Percentiles rank a stretch among this genome's conserved stretches.
These are phyloP conservation scores for zebrafish (Danio rerio) DNA, from an alignment of 2,113 vertebrate genomes.

Conservation along the genomic window DNA sequence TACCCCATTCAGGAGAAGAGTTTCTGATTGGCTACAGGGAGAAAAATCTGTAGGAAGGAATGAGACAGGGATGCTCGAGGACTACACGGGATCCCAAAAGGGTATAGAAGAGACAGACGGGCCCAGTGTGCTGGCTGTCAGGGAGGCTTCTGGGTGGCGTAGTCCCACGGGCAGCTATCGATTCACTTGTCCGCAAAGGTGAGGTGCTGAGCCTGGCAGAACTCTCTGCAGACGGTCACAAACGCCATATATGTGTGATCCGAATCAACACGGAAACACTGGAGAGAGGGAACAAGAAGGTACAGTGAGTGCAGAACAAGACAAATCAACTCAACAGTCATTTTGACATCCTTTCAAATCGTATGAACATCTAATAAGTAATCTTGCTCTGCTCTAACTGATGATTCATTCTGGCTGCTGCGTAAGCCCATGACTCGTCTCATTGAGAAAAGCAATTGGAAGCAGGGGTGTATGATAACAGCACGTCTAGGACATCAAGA, in stretches of 20 bases:
- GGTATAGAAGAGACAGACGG: conserved; percentile 63
- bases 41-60: conserved; percentile 72
- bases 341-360: background rate
- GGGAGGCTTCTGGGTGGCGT: conserved; percentile 81
- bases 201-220: conserved; percentile 99
- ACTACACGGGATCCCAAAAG: conserved; percentile 76
- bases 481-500: background rate
- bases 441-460: conserved; percentile 21
- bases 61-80: conserved; percentile 64
- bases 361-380: background rate
- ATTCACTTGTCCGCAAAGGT: conserved; percentile 95
- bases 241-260: conserved; percentile 99
- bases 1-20: conserved; percentile 87
- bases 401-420: background rate
- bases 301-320: conserved; percentile 7
- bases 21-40: conserved; percentile 78
- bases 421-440: background rate
- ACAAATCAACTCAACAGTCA: background rate
- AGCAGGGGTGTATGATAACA: conserved; percentile 2
- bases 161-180: conserved; percentile 75
- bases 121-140: conserved; percentile 71
- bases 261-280: conserved; percentile 93
- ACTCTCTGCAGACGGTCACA: conserved; percentile 94
- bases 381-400: background rate
- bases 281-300: conserved; percentile 47